Evolutionary conservation across 1,140 invertebrate species (phyloP).

Genomic region (Bombus waltoni): DNA sequence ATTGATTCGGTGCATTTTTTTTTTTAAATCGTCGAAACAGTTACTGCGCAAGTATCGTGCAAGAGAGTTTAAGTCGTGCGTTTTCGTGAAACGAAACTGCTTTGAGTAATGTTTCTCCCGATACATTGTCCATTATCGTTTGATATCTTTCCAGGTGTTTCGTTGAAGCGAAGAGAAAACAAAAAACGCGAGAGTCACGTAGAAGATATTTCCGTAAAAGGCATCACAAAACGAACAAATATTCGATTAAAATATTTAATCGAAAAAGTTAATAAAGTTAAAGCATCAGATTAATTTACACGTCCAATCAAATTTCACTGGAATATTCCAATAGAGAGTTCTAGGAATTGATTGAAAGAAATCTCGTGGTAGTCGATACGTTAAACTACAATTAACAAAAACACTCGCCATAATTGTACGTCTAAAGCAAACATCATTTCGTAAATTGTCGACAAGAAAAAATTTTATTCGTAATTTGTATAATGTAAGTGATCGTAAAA

Average conservation of each 20-base stretch:
- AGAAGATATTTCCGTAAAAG: no score
- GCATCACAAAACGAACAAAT: no score
- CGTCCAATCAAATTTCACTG: background rate
- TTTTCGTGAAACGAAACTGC: no score
- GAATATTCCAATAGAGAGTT: background rate
- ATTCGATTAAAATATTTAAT: no score
- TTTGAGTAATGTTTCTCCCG: no score
- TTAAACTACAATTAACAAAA: background rate
- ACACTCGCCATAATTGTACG: background rate
- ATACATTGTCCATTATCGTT: no score
- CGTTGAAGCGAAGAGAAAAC: no score
- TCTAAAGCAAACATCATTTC: background rate
- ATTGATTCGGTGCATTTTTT: background rate
- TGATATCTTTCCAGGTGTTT: no score
- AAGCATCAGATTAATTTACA: background rate
- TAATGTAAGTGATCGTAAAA: background rate
- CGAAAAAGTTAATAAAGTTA: background rate
- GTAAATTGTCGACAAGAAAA: background rate
- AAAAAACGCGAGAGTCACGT: no score
- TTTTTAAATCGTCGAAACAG: background rate
- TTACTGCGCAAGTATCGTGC: no score
- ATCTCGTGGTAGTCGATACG: background rate
- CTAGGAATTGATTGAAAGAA: background rate
- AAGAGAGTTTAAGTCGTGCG: no score
- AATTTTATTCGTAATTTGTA: background rate